These are phyloP conservation scores for Terebella lapidaria DNA, from an alignment of 2,888 invertebrate genomes.

Conservation along the genomic window DNA sequence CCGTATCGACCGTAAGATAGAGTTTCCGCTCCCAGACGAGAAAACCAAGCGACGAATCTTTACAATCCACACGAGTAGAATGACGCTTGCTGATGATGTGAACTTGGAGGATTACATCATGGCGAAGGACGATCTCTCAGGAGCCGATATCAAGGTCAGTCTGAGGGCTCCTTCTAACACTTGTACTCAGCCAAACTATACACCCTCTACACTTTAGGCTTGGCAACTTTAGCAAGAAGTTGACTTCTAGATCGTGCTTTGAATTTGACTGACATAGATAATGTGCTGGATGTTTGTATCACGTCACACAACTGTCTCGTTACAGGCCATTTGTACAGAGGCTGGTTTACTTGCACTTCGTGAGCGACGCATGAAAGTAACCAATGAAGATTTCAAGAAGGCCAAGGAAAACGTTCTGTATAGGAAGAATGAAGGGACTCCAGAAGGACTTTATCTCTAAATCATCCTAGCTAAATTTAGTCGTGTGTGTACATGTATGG, in stretches of 20 bases:
- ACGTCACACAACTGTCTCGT: too few species aligned
- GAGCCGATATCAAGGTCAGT: slow-evolving; percentile 61
- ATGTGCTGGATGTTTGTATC: too few species aligned
- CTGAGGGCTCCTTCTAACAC: too few species aligned
- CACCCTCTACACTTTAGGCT: too few species aligned
- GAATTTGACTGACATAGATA: too few species aligned
- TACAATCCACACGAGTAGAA: slow-evolving; percentile 96
- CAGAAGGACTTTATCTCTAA: slow-evolving; percentile 95
- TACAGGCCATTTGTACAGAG: slow-evolving; percentile 96
- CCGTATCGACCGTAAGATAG: slow-evolving; percentile 97
- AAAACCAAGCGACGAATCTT: slow-evolving; percentile 91
- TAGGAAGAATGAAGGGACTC: slow-evolving; percentile 98
- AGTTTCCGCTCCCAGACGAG: slow-evolving; percentile 98
- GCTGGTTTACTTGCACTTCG: slow-evolving; percentile 96
- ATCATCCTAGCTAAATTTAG: too few species aligned
- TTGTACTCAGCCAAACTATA: too few species aligned
- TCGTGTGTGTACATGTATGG: too few species aligned
- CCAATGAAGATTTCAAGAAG: slow-evolving; percentile 98
- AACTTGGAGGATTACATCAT: slow-evolving; percentile 95
- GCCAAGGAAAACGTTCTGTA: slow-evolving; percentile 99
- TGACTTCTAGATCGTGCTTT: too few species aligned
- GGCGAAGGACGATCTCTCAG: slow-evolving; percentile 99
- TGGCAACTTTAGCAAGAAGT: too few species aligned
- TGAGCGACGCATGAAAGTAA: slow-evolving; percentile 98
- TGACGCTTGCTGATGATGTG: slow-evolving; percentile 96